Evolutionary conservation across 2,797 vertebrate genomes (phyloP).

Genomic region (Pseudomugil gertrudae): DNA sequence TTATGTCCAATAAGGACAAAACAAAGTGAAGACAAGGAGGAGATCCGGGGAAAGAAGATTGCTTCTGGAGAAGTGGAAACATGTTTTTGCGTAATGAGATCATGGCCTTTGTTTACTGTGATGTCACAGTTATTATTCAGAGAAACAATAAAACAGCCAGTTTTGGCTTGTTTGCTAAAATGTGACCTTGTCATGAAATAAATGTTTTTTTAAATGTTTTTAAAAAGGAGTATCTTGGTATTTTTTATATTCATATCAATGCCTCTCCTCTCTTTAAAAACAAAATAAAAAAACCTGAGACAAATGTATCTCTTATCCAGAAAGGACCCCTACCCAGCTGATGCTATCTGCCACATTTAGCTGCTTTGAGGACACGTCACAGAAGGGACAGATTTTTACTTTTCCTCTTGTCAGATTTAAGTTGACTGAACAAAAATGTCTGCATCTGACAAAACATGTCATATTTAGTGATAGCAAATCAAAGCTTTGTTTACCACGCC

Average conservation of each 20-base stretch:
- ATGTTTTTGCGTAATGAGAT: slow-evolving; percentile 5
- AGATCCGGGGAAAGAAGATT: neutral
- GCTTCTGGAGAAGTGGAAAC: neutral
- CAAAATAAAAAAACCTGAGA: neutral
- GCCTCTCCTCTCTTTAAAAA: neutral
- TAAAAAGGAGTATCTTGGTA: neutral
- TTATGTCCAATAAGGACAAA: neutral
- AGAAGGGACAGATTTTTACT: neutral
- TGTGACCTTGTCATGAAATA: neutral
- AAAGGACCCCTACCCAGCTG: neutral
- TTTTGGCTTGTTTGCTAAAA: neutral
- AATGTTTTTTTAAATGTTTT: neutral
- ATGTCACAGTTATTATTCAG: neutral
- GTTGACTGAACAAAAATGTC: neutral
- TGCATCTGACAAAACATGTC: neutral
- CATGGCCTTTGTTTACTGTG: neutral
- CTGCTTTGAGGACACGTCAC: neutral
- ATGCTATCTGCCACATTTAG: neutral
- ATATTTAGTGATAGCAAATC: neutral
- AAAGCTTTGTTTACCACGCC: neutral
- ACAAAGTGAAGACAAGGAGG: neutral
- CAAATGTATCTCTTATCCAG: neutral
- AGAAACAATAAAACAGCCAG: neutral
- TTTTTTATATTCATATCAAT: neutral
- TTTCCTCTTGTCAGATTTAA: neutral